These are phyloP conservation scores for Onthophagus sagittarius DNA, from an alignment of 2,888 invertebrate genomes.

Conservation along the genomic window DNA sequence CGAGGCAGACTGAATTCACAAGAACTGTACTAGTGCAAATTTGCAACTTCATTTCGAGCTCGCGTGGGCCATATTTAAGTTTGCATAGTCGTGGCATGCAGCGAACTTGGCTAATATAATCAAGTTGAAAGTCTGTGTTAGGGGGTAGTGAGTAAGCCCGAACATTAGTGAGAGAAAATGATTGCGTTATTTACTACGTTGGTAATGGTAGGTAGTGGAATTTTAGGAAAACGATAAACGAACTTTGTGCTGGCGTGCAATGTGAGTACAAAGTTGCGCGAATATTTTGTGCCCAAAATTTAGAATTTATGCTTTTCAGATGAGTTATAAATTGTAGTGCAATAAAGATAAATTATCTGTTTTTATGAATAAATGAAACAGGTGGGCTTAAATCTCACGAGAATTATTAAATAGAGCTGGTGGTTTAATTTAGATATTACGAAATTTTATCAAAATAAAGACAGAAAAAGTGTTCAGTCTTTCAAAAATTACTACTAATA, in stretches of 20 bases:
- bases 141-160: neutral
- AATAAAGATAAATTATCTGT: neutral
- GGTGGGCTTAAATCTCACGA: neutral
- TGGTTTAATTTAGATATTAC: no score
- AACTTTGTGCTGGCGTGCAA: neutral
- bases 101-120: neutral
- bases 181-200: neutral
- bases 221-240: neutral
- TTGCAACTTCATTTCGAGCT: neutral
- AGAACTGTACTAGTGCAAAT: neutral
- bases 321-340: neutral
- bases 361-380: neutral
- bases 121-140: neutral
- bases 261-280: neutral
- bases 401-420: no score
- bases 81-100: neutral
- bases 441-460: no score
- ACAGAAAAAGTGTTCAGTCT: no score
- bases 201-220: neutral
- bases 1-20: neutral
- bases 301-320: neutral
- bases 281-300: neutral
- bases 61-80: neutral
- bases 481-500: no score
- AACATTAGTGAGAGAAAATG: neutral